These are phyloP conservation scores for Nemoura dubitans DNA, from an alignment of 2,888 invertebrate genomes.

Conservation along the genomic window DNA sequence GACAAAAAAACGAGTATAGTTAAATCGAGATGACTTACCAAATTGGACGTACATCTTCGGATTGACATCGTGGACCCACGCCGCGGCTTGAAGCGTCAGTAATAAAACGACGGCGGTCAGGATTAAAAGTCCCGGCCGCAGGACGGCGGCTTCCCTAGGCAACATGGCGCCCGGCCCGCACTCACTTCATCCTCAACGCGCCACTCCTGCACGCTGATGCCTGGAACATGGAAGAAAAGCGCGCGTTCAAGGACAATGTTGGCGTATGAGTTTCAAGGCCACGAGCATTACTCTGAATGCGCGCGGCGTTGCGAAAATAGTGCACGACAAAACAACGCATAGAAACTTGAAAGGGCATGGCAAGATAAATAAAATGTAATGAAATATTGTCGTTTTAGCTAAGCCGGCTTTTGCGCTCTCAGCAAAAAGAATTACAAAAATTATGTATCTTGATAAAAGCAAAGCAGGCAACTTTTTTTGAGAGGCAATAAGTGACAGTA, in stretches of 20 bases:
- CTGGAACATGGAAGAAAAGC: slow-evolving; percentile 40
- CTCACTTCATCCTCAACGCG: slow-evolving; percentile 43
- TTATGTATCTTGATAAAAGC: neutral
- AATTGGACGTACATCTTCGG: slow-evolving; percentile 74
- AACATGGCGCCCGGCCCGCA: slow-evolving; percentile 43
- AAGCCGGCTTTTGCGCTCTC: neutral
- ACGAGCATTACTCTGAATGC: neutral
- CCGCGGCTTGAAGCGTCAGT: slow-evolving; percentile 67
- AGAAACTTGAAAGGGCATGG: neutral
- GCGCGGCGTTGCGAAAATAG: neutral
- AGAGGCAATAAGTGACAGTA: neutral
- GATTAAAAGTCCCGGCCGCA: slow-evolving; percentile 30
- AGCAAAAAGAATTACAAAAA: neutral
- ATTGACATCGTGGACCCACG: slow-evolving; percentile 78
- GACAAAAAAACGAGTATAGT: neutral
- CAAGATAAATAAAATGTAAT: neutral
- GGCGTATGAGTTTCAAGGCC: neutral
- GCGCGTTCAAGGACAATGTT: neutral
- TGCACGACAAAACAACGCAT: neutral
- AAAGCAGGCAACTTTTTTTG: neutral
- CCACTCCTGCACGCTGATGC: slow-evolving; percentile 13
- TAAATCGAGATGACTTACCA: slow-evolving; percentile 63
- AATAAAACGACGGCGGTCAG: slow-evolving; percentile 59
- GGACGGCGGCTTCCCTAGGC: slow-evolving; percentile 41
- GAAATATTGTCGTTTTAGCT: neutral